A percentile compares a stretch with the other conserved stretches of the same genome.
These are phyloP conservation scores for Holothuria scabra DNA, from an alignment of 53 echinoderm and acorn worm species.

Conservation along the genomic window DNA sequence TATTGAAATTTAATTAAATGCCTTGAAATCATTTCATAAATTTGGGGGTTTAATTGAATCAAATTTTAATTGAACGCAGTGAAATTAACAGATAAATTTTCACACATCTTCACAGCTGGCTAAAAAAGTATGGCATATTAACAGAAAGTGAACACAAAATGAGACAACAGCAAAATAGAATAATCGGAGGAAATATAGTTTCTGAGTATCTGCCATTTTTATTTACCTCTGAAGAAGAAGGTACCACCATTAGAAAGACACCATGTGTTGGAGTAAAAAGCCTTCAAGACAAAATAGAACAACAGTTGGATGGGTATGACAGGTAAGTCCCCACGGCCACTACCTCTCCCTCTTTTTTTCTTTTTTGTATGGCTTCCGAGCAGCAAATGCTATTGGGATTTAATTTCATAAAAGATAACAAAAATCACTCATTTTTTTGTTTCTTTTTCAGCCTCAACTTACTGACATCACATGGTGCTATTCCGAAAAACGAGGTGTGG, in stretches of 20 bases:
- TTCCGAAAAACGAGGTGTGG: no score
- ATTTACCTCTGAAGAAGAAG: background rate
- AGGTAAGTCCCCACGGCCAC: background rate
- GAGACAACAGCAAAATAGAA: background rate
- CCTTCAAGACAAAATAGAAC: background rate
- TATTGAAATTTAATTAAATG: no score
- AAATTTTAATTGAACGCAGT: no score
- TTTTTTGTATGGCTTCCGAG: slow-evolving; percentile 4
- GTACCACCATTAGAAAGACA: background rate
- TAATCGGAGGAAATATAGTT: background rate
- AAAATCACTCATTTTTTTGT: no score
- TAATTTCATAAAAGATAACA: no score
- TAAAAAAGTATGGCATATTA: background rate
- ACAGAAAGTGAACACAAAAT: slow-evolving; percentile 2
- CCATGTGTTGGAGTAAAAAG: background rate
- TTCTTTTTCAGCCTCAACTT: background rate
- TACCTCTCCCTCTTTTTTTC: background rate
- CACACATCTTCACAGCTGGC: background rate
- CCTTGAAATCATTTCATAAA: no score
- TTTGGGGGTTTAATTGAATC: no score
- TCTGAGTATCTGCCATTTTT: background rate
- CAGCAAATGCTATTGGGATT: no score
- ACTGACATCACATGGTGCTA: background rate
- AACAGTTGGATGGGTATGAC: slow-evolving; percentile 20
- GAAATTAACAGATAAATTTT: background rate